phyloP scores from a whole-genome alignment of 2,113 vertebrate genomes.

The Amphiprion percula region DNA sequence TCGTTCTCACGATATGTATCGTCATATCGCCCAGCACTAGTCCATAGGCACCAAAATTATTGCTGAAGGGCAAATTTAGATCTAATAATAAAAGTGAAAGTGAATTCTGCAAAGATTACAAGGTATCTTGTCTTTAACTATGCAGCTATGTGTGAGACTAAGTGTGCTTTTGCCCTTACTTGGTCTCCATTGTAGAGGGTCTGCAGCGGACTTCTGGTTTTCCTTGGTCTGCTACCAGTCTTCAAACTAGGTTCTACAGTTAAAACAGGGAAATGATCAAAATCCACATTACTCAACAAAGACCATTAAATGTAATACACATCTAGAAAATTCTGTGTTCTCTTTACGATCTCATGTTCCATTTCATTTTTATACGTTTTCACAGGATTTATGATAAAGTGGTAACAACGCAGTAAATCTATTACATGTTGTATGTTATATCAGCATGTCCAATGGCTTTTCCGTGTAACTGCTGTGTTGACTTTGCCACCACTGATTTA shows the following conservation, averaged over 20 bases:
- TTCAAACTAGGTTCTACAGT: constrained; percentile 72
- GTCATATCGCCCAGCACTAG: no score
- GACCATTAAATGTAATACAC: neutral
- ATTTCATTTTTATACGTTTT: neutral
- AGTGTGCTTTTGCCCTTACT: constrained; percentile 77
- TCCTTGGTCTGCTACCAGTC: constrained; percentile 77
- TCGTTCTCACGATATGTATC: no score
- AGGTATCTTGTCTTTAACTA: no score
- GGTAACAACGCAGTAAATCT: neutral
- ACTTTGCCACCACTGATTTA: constrained; percentile 5
- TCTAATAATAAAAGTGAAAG: no score
- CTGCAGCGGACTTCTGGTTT: constrained; percentile 88
- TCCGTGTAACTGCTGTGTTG: neutral
- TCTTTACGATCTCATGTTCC: neutral
- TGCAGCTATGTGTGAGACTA: no score
- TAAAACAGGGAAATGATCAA: constrained; percentile 13
- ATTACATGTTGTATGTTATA: neutral
- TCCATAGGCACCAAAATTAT: no score
- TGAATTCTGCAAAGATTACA: no score
- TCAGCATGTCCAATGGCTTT: neutral
- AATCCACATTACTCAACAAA: neutral
- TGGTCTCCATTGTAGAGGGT: constrained; percentile 88
- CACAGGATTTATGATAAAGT: neutral
- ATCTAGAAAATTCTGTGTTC: neutral
- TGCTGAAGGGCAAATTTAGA: no score